Evolutionary conservation across 2,797 vertebrate species (phyloP).

Genomic region (Decapterus maruadsi): DNA sequence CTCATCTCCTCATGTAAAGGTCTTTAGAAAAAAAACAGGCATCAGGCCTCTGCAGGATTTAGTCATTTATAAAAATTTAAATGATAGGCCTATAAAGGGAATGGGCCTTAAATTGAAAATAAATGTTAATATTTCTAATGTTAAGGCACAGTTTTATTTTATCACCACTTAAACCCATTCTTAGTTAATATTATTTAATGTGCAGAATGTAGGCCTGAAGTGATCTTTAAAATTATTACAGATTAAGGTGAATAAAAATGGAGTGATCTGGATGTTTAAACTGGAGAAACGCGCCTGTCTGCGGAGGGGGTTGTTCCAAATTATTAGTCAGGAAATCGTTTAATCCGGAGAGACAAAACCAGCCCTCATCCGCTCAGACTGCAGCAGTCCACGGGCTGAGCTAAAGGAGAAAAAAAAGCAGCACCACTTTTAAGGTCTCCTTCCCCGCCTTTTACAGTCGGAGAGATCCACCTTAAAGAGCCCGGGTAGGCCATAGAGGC

Average conservation of each 20-base stretch:
- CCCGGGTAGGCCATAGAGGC: slow-evolving; percentile 54
- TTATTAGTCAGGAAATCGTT: slow-evolving; percentile 78
- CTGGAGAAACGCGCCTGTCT: slow-evolving; percentile 2
- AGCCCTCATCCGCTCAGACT: slow-evolving; percentile 76
- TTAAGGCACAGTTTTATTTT: no score
- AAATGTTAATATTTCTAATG: neutral
- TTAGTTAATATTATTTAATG: no score
- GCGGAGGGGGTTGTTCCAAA: slow-evolving; percentile 73
- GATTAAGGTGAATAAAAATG: neutral
- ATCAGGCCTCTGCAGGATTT: neutral
- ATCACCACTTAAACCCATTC: no score
- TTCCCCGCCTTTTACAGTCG: slow-evolving; percentile 43
- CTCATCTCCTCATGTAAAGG: slow-evolving; percentile 21
- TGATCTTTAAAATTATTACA: no score
- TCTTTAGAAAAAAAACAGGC: neutral
- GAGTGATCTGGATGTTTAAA: slow-evolving; percentile 2
- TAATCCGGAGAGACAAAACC: slow-evolving; percentile 81
- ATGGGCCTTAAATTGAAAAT: neutral
- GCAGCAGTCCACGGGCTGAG: slow-evolving; percentile 44
- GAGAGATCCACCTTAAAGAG: slow-evolving; percentile 69
- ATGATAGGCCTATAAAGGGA: neutral
- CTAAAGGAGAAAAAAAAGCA: slow-evolving; percentile 16
- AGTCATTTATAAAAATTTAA: neutral
- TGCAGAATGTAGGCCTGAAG: no score
- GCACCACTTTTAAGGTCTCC: slow-evolving; percentile 60